Percentiles rank a stretch among this genome's conserved stretches.
Conservation (phyloP, 2,797 vertebrate species). For the Fringilla coelebs region DNA sequence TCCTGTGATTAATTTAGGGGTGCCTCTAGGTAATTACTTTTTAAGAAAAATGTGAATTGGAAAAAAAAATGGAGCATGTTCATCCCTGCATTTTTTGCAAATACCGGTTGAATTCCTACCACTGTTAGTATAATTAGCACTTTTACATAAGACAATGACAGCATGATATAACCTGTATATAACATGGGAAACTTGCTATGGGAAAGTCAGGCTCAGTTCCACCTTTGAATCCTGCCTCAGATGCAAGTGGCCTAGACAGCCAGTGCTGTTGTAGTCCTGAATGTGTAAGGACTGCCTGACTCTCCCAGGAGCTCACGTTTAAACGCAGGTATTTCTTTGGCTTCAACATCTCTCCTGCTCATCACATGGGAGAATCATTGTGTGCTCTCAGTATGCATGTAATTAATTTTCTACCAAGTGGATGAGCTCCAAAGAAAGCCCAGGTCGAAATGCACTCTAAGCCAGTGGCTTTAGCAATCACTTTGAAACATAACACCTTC, state of each 20-base stretch:
- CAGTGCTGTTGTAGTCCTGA: neutral
- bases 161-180: neutral
- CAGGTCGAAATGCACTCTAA: accelerated
- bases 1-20: neutral
- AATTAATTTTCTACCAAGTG: conserved; percentile 49
- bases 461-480: neutral
- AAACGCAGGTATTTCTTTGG: neutral
- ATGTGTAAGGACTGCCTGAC: neutral
- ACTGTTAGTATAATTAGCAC: neutral
- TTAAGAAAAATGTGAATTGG: neutral
- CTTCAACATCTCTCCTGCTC: neutral
- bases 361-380: neutral
- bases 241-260: neutral
- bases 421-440: conserved; percentile 39
- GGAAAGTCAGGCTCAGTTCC: neutral
- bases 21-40: neutral
- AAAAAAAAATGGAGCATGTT: neutral
- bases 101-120: neutral
- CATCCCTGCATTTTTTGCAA: neutral
- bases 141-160: neutral
- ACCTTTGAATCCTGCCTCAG: neutral
- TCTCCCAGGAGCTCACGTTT: neutral
- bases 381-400: neutral
- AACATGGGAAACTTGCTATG: neutral
- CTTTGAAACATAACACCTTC: conserved; percentile 7